Evolutionary conservation across 37 sponge, comb jelly and placozoan genomes (phyloP).

Genomic region (Ianthella basta): DNA sequence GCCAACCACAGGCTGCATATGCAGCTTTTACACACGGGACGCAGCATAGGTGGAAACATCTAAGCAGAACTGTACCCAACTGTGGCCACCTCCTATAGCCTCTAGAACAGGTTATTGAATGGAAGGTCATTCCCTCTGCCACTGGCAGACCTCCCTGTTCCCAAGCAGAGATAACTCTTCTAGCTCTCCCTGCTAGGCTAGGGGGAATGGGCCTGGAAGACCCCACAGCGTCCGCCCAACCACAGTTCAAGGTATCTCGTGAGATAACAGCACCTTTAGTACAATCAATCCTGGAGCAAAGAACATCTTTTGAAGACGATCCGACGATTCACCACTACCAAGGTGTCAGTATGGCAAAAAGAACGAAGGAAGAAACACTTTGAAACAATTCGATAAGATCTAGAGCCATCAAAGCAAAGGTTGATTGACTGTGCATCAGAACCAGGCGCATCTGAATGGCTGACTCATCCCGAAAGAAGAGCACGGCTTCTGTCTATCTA

Average conservation of each 20-base stretch:
- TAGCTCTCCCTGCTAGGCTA: neutral
- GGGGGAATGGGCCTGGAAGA: neutral
- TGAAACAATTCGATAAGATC: neutral
- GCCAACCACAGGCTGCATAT: conserved; percentile 25
- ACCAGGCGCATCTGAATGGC: conserved; percentile 11
- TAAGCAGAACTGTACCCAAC: conserved; percentile 4
- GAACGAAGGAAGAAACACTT: neutral
- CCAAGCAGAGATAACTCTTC: neutral
- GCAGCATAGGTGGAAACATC: neutral
- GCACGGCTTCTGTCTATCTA: neutral
- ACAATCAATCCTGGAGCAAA: neutral
- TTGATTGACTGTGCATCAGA: conserved; percentile 7
- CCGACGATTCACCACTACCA: neutral
- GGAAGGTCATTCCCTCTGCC: neutral
- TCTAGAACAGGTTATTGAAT: conserved; percentile 3
- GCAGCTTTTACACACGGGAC: conserved; percentile 17
- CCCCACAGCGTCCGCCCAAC: neutral
- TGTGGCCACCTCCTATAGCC: conserved; percentile 6
- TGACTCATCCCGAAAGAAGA: neutral
- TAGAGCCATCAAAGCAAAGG: neutral
- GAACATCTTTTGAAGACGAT: neutral
- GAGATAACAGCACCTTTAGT: conserved; percentile 17
- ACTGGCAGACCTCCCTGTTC: conserved; percentile 19
- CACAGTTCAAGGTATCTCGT: neutral
- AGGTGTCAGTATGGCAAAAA: neutral